A percentile compares a stretch with the other conserved stretches of the same genome.
Evolutionary conservation across 2,113 vertebrate species (phyloP).

Genomic region (Mesembrinibis cayennensis): DNA sequence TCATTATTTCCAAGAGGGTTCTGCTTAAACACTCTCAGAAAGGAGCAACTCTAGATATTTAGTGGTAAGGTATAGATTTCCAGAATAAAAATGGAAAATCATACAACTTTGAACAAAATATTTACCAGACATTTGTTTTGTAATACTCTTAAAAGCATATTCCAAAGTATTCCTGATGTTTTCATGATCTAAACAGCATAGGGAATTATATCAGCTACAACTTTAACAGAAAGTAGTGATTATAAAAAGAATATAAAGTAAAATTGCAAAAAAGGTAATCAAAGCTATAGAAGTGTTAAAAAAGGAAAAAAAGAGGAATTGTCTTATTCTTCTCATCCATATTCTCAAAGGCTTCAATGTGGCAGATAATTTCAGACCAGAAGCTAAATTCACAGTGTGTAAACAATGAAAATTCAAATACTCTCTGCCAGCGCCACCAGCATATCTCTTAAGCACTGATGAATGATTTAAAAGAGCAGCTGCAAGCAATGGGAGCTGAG

Average conservation of each 20-base stretch:
- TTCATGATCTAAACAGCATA: background rate
- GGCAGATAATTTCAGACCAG: slow-evolving; percentile 46
- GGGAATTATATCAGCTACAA: background rate
- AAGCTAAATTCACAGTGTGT: slow-evolving; percentile 51
- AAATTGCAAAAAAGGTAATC: background rate
- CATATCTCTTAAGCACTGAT: slow-evolving; percentile 52
- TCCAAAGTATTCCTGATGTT: background rate
- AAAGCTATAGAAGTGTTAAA: background rate
- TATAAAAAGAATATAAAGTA: background rate
- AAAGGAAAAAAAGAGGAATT: background rate
- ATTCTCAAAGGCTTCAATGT: slow-evolving; percentile 35
- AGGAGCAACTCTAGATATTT: background rate
- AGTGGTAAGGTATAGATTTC: background rate
- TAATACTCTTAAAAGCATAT: background rate
- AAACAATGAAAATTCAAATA: slow-evolving; percentile 67
- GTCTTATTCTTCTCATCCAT: background rate
- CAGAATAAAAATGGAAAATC: background rate
- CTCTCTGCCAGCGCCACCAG: background rate
- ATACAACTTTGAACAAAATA: background rate
- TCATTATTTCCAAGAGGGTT: background rate
- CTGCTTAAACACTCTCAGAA: background rate
- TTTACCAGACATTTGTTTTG: background rate
- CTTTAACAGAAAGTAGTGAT: background rate
- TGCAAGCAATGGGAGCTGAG: slow-evolving; percentile 38
- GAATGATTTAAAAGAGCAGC: slow-evolving; percentile 75